Evolutionary conservation across 2,888 invertebrate genomes (phyloP).

Genomic region (Xanthorhoe spadicearia): DNA sequence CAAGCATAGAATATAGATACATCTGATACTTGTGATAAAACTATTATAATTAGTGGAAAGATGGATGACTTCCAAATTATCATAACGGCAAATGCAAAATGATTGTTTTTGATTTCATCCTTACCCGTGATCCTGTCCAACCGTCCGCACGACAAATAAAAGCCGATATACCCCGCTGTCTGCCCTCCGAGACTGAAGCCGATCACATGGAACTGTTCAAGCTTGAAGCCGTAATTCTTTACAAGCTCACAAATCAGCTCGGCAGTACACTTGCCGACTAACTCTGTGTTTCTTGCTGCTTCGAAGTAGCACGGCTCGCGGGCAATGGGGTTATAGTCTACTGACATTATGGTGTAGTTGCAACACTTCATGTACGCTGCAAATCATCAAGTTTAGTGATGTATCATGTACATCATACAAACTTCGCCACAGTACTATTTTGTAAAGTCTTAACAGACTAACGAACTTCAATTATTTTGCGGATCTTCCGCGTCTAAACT

Average conservation of each 20-base stretch:
- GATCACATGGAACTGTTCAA: conserved; percentile 84
- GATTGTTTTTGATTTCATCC: background rate
- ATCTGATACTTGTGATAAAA: no score
- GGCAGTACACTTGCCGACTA: conserved; percentile 86
- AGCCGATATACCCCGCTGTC: conserved; percentile 80
- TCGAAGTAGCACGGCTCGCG: conserved; percentile 85
- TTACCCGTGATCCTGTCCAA: conserved; percentile 84
- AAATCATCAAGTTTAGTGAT: conserved; percentile 37
- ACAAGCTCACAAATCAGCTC: conserved; percentile 84
- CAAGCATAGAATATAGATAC: no score
- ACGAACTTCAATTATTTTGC: no score
- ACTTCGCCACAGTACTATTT: background rate
- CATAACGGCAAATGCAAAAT: no score
- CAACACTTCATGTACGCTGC: conserved; percentile 81
- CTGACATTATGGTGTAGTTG: conserved; percentile 85
- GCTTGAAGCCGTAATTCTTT: conserved; percentile 61
- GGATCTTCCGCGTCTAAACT: no score
- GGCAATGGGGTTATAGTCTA: conserved; percentile 86
- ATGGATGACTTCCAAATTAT: background rate
- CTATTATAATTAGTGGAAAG: no score
- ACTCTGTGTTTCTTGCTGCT: conserved; percentile 83
- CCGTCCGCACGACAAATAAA: conserved; percentile 71
- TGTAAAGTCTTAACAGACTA: no score
- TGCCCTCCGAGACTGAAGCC: conserved; percentile 88
- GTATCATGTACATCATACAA: background rate